phyloP scores from a whole-genome alignment of 2,797 vertebrate species.

The Crocidura indochinensis region DNA sequence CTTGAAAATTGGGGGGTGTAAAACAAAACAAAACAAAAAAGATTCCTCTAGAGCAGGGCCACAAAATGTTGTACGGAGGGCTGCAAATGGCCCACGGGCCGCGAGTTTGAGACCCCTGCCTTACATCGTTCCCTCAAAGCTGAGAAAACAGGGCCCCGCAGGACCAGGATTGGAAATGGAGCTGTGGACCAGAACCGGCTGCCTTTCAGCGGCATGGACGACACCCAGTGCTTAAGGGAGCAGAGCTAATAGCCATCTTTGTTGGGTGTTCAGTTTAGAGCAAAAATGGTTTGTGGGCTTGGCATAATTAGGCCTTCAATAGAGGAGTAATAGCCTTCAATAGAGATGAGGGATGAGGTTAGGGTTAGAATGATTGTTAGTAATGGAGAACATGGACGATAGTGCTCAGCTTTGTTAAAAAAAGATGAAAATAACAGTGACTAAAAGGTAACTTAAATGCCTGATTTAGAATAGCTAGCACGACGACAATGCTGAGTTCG shows the following conservation, averaged over 20 bases:
- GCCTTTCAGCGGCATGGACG: not conserved
- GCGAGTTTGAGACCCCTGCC: too few species aligned
- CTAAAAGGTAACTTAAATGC: conserved; percentile 46
- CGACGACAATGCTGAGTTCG: not conserved
- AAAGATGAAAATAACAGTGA: not conserved
- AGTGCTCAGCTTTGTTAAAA: conserved; percentile 52
- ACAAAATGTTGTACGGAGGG: too few species aligned
- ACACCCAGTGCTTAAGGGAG: not conserved
- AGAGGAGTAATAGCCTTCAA: conserved; percentile 14
- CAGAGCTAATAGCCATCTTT: not conserved
- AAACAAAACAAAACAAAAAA: too few species aligned
- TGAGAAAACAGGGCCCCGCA: conserved; percentile 17
- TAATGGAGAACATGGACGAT: not conserved
- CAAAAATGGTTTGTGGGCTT: conserved; percentile 21
- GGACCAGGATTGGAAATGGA: conserved; percentile 29
- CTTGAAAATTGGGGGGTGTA: too few species aligned
- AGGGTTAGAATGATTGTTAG: not conserved
- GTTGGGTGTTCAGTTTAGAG: conserved; percentile 16
- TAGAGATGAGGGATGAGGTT: not conserved
- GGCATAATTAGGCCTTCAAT: not conserved
- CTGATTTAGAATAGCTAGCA: conserved; percentile 4
- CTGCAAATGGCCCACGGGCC: too few species aligned
- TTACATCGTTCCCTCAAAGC: not conserved
- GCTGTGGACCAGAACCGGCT: not conserved
- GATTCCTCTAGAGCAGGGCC: too few species aligned